A percentile compares a stretch with the other conserved stretches of the same genome.
Evolutionary conservation across 1,140 invertebrate genomes (phyloP).

Genomic region (Ceratina calcarata): DNA sequence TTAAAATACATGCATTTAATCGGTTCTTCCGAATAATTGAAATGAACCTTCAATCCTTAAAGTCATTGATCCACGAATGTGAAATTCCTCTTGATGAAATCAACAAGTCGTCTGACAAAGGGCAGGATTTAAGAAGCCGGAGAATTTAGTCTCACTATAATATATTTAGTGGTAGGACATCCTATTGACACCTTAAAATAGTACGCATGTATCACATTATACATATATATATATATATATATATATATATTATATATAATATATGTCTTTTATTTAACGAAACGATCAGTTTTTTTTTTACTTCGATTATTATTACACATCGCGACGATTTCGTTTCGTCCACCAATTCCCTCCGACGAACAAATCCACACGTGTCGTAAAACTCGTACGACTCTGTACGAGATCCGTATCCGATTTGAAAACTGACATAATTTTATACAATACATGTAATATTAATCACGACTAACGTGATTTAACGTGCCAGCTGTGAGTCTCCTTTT

Average conservation of each 20-base stretch:
- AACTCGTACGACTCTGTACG: no score
- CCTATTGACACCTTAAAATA: slow-evolving; percentile 78
- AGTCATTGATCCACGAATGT: no score
- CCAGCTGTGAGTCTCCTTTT: not conserved
- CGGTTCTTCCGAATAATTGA: no score
- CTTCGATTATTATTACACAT: slow-evolving; percentile 18
- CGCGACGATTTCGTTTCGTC: not conserved
- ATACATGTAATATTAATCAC: slow-evolving; percentile 10
- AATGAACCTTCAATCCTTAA: no score
- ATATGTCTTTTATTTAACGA: slow-evolving; percentile 60
- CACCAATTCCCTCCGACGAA: not conserved
- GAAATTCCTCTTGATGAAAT: no score
- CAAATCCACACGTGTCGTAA: no score
- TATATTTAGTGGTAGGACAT: slow-evolving; percentile 77
- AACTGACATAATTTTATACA: not conserved
- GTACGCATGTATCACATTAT: slow-evolving; percentile 70
- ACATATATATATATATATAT: slow-evolving; percentile 50
- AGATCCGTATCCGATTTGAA: slow-evolving; percentile 7
- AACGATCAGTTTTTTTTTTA: slow-evolving; percentile 66
- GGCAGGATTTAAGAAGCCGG: not conserved
- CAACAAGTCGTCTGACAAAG: no score
- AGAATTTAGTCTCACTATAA: slow-evolving; percentile 77
- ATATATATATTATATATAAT: slow-evolving; percentile 38
- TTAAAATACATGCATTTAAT: not conserved
- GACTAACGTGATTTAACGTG: not conserved